Base-by-base conservation (phyloP, 2,797 vertebrate genomes). In the Sardinella longiceps region DNA sequence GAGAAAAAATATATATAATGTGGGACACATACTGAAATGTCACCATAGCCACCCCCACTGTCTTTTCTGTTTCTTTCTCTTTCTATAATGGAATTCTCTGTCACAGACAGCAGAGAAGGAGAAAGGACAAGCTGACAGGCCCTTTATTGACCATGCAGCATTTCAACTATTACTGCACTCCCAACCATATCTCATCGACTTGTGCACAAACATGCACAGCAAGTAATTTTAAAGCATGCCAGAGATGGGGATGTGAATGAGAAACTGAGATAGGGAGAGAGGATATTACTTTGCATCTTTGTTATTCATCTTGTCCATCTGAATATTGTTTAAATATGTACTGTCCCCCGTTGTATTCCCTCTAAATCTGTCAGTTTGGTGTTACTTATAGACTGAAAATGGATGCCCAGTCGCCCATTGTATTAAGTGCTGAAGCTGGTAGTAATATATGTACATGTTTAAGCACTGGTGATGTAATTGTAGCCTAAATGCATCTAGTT, bases 81-180 rank as follows among this genome's bases (percentile, higher is more conserved):
- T 77, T 43, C 15, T 43, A 12, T 92, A 93, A 93, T 92, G 87
- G 90, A 90, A 60, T 92, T 88, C 88, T 90, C 86, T 91, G 90
- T 92, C 91, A 92, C 60, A 11, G 83, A 92, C 60, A 11, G 83
- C 89, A 89, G 91, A 93, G 94, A 94, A 92, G 89, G 92, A 77
- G 12, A 43, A 90, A 90, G 93, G 91, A 91, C 93, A 88, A 84
- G 84, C 90, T 88, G 91, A 88, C 85, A 85, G 80, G 85, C 85
- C 87, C 92, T 88, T 94, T 94, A 95, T 94, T 93, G 93, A 94
- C 92, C 91, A 89, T 90, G 89, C 95, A 94, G 93, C 93, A 94
- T 95, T 94, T 92, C 92, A 92, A 91, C 91, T 91, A 89, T 91
- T 87, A 86, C 88, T 92, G 89, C 90, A 91, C 90, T 91, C 87